Percentiles rank a stretch among this genome's conserved stretches.
Conservation (phyloP, 2,888 invertebrate genomes). For the Dryobota labecula region DNA sequence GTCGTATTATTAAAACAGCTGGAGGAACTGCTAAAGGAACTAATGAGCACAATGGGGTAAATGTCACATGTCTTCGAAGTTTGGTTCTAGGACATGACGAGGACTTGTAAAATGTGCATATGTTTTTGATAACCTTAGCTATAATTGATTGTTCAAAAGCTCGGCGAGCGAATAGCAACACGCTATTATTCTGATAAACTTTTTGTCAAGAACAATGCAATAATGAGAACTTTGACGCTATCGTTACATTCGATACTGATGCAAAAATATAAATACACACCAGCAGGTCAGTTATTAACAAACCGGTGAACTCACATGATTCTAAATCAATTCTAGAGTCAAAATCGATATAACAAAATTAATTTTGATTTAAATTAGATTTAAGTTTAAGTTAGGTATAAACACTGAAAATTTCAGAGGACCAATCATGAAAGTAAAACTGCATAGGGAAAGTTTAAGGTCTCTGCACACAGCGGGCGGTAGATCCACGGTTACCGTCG, state of each 20-base stretch:
- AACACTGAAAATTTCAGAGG: no score
- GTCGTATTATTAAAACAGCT: no score
- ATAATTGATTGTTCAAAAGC: not conserved
- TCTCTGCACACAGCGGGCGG: no score
- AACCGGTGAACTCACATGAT: not conserved
- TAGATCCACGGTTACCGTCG: no score
- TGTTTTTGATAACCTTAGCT: not conserved
- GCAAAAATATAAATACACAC: conserved; percentile 4
- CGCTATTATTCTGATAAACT: conserved; percentile 11
- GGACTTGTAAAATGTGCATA: not conserved
- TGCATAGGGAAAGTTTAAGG: not conserved
- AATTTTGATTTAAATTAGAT: no score
- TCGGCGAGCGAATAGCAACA: not conserved
- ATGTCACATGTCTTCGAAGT: not conserved
- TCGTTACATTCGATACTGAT: not conserved
- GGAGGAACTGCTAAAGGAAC: no score
- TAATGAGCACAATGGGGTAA: no score
- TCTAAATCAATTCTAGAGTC: not conserved
- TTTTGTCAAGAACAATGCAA: conserved; percentile 1
- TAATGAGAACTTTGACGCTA: conserved; percentile 30
- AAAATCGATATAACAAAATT: not conserved
- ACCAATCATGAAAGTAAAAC: not conserved
- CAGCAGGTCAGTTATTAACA: not conserved
- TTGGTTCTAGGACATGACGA: not conserved
- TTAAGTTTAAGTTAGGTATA: no score